phyloP scores from a whole-genome alignment of 2,888 invertebrate species.

The Brachypalpus laphriformis region DNA sequence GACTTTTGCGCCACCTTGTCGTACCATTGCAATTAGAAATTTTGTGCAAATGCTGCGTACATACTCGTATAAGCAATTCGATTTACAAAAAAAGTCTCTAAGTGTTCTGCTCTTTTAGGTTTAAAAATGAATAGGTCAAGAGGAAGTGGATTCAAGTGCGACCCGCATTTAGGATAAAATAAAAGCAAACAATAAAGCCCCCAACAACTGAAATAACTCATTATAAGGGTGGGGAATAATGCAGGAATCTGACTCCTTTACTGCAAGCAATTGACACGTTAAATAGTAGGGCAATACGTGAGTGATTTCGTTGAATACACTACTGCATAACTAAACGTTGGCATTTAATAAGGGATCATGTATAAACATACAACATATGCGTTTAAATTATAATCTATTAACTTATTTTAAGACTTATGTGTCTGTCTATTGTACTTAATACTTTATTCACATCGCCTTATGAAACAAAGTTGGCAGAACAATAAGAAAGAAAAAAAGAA shows the following conservation, averaged over 20 bases:
- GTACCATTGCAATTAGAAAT: not conserved
- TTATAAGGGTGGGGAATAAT: not conserved
- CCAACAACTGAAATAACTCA: slow-evolving; percentile 12
- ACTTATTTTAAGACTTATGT: no score
- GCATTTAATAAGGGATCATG: not conserved
- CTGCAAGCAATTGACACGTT: slow-evolving; percentile 57
- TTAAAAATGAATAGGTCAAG: slow-evolving; percentile 23
- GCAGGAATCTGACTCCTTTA: not conserved
- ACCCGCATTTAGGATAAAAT: not conserved
- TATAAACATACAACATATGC: not conserved
- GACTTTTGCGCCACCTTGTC: no score
- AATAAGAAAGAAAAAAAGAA: not conserved
- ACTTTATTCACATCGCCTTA: no score
- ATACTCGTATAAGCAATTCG: not conserved
- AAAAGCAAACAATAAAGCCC: not conserved
- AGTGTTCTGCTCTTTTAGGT: not conserved
- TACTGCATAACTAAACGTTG: not conserved
- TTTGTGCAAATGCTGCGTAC: not conserved
- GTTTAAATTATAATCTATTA: no score
- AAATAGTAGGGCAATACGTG: slow-evolving; percentile 37
- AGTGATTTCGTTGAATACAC: not conserved
- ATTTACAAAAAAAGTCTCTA: not conserved
- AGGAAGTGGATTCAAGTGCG: slow-evolving; percentile 11
- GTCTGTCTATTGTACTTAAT: no score
- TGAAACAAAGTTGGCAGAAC: not conserved